Conservation (phyloP, 2,797 vertebrate species). For the Dendrocincla tyrannina region DNA sequence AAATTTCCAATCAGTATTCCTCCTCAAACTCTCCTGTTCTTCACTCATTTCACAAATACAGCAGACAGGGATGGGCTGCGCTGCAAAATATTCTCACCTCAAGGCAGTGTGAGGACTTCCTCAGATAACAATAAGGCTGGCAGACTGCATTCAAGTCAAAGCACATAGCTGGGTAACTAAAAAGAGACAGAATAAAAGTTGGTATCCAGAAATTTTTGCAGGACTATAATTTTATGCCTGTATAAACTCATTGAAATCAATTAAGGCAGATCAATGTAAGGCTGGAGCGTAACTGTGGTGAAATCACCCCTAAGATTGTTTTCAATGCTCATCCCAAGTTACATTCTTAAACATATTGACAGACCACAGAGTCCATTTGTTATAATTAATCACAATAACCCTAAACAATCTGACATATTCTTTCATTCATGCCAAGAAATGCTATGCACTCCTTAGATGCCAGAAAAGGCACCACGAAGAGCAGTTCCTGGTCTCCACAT, state of each 20-base stretch:
- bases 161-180: not conserved
- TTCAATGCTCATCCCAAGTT: not conserved
- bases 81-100: not conserved
- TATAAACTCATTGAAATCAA: not conserved
- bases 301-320: not conserved
- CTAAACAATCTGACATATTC: slow-evolving; percentile 10
- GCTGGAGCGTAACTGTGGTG: not conserved
- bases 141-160: not conserved
- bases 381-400: slow-evolving; percentile 26
- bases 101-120: not conserved
- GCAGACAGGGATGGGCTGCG: not conserved
- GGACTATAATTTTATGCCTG: not conserved
- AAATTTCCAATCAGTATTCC: not conserved
- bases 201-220: not conserved
- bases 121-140: not conserved
- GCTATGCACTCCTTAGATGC: not conserved
- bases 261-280: not conserved
- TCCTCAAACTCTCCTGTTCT: not conserved
- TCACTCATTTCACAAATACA: not conserved
- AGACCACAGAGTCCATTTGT: slow-evolving; percentile 21
- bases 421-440: slow-evolving; percentile 12
- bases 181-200: not conserved
- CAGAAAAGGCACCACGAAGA: not conserved
- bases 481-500: not conserved
- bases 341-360: slow-evolving; percentile 45